Percentiles rank a stretch among this genome's conserved stretches.
Conservation (phyloP, 2,888 invertebrate species). For the Drosophila mettleri region DNA sequence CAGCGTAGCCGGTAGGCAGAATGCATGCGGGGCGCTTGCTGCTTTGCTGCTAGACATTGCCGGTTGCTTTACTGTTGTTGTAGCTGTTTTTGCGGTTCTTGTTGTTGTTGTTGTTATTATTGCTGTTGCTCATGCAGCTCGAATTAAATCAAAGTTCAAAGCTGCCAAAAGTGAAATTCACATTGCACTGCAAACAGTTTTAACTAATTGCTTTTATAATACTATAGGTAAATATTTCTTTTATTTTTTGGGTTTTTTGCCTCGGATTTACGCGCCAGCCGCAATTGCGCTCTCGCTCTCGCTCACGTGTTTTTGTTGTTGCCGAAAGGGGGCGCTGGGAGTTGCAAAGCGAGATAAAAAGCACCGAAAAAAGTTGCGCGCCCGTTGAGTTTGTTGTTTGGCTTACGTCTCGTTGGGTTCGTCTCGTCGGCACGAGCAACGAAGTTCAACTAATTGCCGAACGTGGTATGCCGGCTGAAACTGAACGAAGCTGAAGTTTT, state of each 20-base stretch:
- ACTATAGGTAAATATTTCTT: constrained; percentile 12
- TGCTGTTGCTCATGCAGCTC: constrained; percentile 25
- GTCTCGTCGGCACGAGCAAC: constrained; percentile 77
- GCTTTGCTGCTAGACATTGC: constrained; percentile 50
- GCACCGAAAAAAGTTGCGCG: constrained; percentile 44
- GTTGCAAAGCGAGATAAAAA: constrained; percentile 22
- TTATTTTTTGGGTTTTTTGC: constrained; percentile 1
- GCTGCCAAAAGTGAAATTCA: constrained; percentile 59
- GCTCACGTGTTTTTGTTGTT: constrained; percentile 34
- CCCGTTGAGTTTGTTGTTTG: constrained; percentile 43
- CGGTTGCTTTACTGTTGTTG: constrained; percentile 33
- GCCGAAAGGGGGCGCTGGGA: constrained; percentile 18
- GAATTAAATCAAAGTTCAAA: constrained; percentile 61
- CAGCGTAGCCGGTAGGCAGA: constrained; percentile 37
- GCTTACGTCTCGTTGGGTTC: constrained; percentile 52
- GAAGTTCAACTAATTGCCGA: constrained; percentile 79
- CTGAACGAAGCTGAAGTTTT: constrained; percentile 50
- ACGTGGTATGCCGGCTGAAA: constrained; percentile 48
- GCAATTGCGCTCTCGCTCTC: constrained; percentile 36
- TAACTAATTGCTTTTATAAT: constrained; percentile 12
- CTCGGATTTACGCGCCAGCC: constrained; percentile 25
- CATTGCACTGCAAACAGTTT: constrained; percentile 29
- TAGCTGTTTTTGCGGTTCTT: neutral
- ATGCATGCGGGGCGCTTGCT: constrained; percentile 9
- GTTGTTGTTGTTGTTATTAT: constrained; percentile 25